A percentile compares a stretch with the other conserved stretches of the same genome.
Evolutionary conservation across 1,140 invertebrate genomes (phyloP).

Genomic region (Stenopsyche tienmushanensis): DNA sequence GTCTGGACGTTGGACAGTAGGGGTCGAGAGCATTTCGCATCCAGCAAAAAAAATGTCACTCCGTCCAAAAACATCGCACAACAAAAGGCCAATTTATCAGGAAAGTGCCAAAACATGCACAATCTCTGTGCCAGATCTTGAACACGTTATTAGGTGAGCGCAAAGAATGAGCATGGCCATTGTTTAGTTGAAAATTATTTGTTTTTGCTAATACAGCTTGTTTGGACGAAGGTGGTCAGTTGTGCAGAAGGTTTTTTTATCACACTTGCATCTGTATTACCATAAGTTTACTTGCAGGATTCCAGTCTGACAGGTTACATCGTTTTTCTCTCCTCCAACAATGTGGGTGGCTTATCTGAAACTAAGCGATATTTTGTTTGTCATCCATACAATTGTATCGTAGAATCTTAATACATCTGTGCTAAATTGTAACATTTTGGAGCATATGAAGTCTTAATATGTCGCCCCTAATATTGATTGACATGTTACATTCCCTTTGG

Average conservation of each 20-base stretch:
- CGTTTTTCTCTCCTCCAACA: constrained; percentile 4
- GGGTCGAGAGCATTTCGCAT: no score
- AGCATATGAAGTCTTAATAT: no score
- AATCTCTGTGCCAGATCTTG: constrained; percentile 34
- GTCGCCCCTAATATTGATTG: no score
- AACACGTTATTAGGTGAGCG: constrained; percentile 31
- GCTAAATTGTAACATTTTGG: no score
- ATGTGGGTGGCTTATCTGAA: constrained; percentile 19
- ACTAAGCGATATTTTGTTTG: no score
- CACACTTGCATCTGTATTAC: constrained; percentile 13
- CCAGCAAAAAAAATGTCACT: no score
- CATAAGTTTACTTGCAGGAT: constrained; percentile 1
- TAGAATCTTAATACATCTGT: no score
- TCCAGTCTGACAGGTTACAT: constrained; percentile 20
- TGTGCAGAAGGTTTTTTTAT: constrained; percentile 1
- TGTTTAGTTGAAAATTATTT: constrained; percentile 20
- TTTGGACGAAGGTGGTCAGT: not conserved
- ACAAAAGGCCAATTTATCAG: constrained; percentile 37
- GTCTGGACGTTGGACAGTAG: constrained; percentile 14
- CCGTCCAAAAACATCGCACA: constrained; percentile 15
- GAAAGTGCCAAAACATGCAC: constrained; percentile 28
- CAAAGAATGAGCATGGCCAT: constrained; percentile 12
- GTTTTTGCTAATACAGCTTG: constrained; percentile 23
- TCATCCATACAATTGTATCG: no score
- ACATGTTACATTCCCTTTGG: no score